Conservation (phyloP, 1,140 invertebrate genomes). For the Drosophila eugracilis region DNA sequence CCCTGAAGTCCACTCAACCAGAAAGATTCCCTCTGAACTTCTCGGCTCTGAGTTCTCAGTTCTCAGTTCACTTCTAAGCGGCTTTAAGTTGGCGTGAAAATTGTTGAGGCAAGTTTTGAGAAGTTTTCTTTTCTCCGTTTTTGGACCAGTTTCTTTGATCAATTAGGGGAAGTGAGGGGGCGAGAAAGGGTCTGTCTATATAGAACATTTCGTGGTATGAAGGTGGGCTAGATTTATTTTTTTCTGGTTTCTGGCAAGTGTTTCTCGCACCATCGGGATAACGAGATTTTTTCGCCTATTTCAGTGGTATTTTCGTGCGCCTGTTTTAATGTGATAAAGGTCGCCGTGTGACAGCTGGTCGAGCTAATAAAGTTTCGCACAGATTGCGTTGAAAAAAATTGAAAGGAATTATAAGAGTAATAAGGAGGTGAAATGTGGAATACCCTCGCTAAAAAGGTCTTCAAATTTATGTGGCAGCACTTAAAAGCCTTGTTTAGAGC, state of each 20-base stretch:
- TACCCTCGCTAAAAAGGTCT: conserved; percentile 4
- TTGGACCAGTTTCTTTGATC: conserved; percentile 60
- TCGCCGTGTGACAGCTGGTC: conserved; percentile 64
- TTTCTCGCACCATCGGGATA: conserved; percentile 38
- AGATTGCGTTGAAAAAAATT: conserved; percentile 44
- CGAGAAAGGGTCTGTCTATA: conserved; percentile 7
- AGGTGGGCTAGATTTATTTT: conserved; percentile 10
- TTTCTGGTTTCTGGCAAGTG: conserved; percentile 16
- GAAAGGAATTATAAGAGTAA: not conserved
- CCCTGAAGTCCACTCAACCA: conserved; percentile 46
- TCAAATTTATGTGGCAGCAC: not conserved
- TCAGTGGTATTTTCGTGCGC: conserved; percentile 17
- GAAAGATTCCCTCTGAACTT: conserved; percentile 45
- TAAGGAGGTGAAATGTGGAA: not conserved
- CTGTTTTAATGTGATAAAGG: conserved; percentile 67
- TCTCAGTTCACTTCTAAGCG: conserved; percentile 51
- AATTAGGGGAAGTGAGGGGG: conserved; percentile 41
- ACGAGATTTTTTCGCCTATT: conserved; percentile 56
- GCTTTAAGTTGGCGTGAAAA: conserved; percentile 80
- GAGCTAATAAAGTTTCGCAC: conserved; percentile 56
- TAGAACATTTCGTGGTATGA: not conserved
- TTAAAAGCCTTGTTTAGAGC: not conserved
- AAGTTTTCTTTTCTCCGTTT: conserved; percentile 47
- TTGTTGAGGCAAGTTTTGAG: conserved; percentile 64
- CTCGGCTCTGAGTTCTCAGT: conserved; percentile 24